Conservation (phyloP, 2,113 vertebrate species). For the Helogale parvula region DNA sequence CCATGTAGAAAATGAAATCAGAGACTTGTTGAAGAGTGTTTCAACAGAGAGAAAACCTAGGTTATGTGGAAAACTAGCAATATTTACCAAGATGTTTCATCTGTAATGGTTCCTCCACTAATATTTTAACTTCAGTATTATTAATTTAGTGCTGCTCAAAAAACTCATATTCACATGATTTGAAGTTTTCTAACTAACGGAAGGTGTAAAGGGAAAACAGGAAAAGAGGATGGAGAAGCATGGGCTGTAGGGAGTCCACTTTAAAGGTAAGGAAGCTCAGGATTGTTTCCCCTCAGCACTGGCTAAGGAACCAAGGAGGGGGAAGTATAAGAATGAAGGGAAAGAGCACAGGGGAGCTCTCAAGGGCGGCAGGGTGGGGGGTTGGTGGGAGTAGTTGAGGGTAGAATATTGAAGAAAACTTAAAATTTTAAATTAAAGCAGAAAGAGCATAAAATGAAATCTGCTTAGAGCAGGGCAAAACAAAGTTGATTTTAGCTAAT, state of each 20-base stretch:
- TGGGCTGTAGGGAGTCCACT: not conserved
- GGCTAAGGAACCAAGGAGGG: not conserved
- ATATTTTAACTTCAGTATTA: not conserved
- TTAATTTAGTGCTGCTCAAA: not conserved
- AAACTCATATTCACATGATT: not conserved
- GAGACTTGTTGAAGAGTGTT: not conserved
- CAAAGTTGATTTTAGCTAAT: not conserved
- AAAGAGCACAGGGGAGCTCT: not conserved
- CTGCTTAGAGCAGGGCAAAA: not conserved
- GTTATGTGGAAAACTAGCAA: not conserved
- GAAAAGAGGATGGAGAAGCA: not conserved
- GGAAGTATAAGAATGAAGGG: not conserved
- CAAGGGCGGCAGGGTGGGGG: no score
- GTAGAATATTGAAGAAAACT: not conserved
- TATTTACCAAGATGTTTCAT: not conserved
- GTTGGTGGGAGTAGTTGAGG: not conserved
- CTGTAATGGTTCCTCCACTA: not conserved
- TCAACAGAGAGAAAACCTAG: not conserved
- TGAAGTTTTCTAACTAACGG: not conserved
- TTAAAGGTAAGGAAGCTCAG: not conserved
- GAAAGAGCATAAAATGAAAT: not conserved
- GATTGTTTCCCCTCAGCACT: not conserved
- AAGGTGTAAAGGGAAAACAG: not conserved
- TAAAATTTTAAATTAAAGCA: constrained; percentile 11
- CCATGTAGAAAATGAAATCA: not conserved